phyloP scores from a whole-genome alignment of 1,140 invertebrate genomes.

The Solen grandis region DNA sequence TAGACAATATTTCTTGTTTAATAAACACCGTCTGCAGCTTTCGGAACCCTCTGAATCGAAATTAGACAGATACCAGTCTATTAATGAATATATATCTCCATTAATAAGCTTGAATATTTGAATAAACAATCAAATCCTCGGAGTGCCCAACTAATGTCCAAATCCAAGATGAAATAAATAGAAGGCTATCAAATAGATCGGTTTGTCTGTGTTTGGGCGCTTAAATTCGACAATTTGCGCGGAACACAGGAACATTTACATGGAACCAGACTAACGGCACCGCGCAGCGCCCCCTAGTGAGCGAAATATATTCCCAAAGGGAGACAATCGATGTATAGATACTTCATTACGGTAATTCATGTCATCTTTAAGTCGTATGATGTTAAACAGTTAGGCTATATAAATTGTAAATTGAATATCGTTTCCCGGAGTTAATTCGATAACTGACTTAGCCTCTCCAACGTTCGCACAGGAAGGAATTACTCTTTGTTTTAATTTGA shows the following conservation, averaged over 20 bases:
- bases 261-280: neutral
- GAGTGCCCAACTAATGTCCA: too few relatives aligned
- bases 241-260: neutral
- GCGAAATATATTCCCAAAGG: neutral
- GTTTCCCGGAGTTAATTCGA: neutral
- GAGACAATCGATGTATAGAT: neutral
- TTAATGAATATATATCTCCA: too few relatives aligned
- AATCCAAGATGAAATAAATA: neutral
- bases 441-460: neutral
- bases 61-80: too few relatives aligned
- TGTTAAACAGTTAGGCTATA: neutral
- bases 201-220: neutral
- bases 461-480: neutral
- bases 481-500: neutral
- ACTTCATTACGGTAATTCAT: neutral
- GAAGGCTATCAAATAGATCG: neutral
- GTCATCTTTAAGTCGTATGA: neutral
- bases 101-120: too few relatives aligned
- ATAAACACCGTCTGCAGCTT: too few relatives aligned
- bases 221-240: neutral
- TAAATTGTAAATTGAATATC: neutral
- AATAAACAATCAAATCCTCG: too few relatives aligned
- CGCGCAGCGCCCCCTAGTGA: neutral
- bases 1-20: too few relatives aligned
- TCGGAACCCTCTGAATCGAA: too few relatives aligned